Evolutionary conservation across 2,113 vertebrate genomes (phyloP).

Genomic region (Gadus macrocephalus): DNA sequence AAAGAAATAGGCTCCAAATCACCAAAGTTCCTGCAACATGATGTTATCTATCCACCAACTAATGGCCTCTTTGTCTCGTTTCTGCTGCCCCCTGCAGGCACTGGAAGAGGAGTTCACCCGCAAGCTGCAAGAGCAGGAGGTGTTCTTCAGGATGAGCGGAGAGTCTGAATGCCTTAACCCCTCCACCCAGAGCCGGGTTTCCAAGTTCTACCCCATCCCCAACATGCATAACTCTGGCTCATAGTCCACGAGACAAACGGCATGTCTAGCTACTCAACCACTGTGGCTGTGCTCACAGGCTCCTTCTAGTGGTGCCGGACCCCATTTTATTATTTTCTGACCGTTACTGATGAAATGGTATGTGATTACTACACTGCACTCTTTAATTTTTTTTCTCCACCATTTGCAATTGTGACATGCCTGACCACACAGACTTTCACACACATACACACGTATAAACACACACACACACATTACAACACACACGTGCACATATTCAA

Average conservation of each 20-base stretch:
- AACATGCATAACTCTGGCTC: constrained; percentile 87
- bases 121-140: constrained; percentile 96
- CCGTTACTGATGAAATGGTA: constrained; percentile 8
- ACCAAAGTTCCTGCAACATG: neutral
- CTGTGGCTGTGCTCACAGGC: constrained; percentile 13
- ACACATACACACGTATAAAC: constrained; percentile 9
- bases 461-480: constrained; percentile 15
- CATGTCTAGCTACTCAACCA: no score
- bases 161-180: constrained; percentile 99
- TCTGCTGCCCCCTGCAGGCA: constrained; percentile 74
- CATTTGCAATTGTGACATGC: constrained; percentile 46
- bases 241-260: constrained; percentile 42
- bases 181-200: constrained; percentile 91
- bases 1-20: neutral
- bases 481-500: neutral
- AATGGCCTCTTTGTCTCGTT: neutral
- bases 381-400: constrained; percentile 19
- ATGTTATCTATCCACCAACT: neutral
- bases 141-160: constrained; percentile 98
- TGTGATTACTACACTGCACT: constrained; percentile 12
- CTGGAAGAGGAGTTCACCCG: constrained; percentile 97
- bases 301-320: neutral
- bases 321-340: neutral
- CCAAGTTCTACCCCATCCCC: constrained; percentile 95
- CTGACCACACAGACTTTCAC: neutral